phyloP scores from a whole-genome alignment of 2,797 vertebrate genomes.

The Lepus oiostolus region DNA sequence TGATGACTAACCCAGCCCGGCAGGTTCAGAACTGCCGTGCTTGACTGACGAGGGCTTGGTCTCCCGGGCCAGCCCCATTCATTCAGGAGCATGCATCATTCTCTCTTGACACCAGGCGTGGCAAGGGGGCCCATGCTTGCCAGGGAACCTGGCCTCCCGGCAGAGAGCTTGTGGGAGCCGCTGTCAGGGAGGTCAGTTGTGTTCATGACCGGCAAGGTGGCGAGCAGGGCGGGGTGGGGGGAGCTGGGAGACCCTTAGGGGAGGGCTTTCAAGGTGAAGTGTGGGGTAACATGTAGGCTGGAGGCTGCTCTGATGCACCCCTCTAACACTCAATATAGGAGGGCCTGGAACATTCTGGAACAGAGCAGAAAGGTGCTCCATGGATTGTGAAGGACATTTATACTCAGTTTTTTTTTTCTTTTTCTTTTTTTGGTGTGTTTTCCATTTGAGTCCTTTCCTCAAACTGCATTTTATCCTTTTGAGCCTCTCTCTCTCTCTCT shows the following conservation, averaged over 20 bases:
- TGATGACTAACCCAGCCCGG: slow-evolving; percentile 69
- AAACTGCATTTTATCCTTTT: not conserved
- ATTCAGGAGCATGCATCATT: slow-evolving; percentile 53
- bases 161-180: slow-evolving; percentile 3
- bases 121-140: not conserved
- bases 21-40: slow-evolving; percentile 77
- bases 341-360: not conserved
- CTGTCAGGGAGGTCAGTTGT: slow-evolving; percentile 62
- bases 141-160: slow-evolving; percentile 51
- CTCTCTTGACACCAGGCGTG: slow-evolving; percentile 57
- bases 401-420: not conserved
- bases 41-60: slow-evolving; percentile 73
- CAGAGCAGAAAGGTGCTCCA: not conserved
- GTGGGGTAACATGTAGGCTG: not conserved
- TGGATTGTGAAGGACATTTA: not conserved
- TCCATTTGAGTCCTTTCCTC: not conserved
- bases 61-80: slow-evolving; percentile 50
- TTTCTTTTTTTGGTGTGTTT: not conserved
- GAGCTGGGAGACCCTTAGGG: no score
- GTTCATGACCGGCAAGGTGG: not conserved
- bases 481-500: not conserved
- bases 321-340: no score
- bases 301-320: not conserved
- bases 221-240: rapidly evolving
- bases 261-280: not conserved